Base-by-base conservation (phyloP, 2,888 invertebrate genomes). In the Empis stercorea region DNA sequence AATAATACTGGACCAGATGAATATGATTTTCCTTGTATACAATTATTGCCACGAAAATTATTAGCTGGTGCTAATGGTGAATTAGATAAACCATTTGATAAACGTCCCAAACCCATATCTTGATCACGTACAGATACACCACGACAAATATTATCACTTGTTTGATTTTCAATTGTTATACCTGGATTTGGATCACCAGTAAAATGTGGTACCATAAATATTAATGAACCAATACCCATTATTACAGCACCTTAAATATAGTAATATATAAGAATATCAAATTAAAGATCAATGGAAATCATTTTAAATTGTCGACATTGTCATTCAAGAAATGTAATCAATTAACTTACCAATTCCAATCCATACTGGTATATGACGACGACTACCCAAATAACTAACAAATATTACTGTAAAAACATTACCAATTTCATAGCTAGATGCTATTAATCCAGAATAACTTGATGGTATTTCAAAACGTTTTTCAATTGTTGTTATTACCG, bases 401-500 rank as follows among this genome's bases (percentile, higher is more conserved):
- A 94, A 93, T 65, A 95, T 88, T 60, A 94, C 93, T 34, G 94
- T 91, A 63, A 92, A 86, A 57, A 94, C 87, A 71, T 93, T 93
- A 61, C 94, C 94, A 62, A 91, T 88, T 75, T 94, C 94, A 68
- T 93, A 93, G 59, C 91, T 89, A 60, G 92, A 92, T 48, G 93
- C 92, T 56, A 94, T 87, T 58, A 93, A 78, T 48, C 94, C 93
- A 44, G 92, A 91, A 55, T 89, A 82, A 65, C 88, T 87, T 65
- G 92, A 92, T 51, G 92, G 92, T 63, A 94, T 91, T 71, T 94
- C 92, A 64, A 87, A 87, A 54, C 94, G 82, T 70, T 93, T 93
- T 73, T 95, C 94, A 61, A 95, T 93, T 48, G 94, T 95, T 56
- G 94, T 94, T 68, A 95, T 93, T 70, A 95, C 94, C 68, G 89